These are phyloP conservation scores for Danaus plexippus DNA, from an alignment of 1,140 invertebrate species.

Conservation along the genomic window DNA sequence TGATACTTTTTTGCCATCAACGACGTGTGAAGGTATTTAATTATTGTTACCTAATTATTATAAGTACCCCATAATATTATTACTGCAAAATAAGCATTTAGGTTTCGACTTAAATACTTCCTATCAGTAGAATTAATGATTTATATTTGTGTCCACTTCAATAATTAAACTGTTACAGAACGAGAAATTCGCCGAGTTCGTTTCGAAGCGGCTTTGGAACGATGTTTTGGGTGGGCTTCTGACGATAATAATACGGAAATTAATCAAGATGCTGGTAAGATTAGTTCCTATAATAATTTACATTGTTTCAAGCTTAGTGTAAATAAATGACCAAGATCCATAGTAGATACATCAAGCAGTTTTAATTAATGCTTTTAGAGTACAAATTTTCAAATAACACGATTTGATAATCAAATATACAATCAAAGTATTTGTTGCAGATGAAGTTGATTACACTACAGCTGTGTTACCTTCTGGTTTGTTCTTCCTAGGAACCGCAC, in stretches of 20 bases:
- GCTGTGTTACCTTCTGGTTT: constrained; percentile 52
- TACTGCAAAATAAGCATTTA: no score
- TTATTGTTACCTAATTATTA: no score
- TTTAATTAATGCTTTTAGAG: no score
- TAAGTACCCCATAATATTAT: no score
- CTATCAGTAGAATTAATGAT: no score
- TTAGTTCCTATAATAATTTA: not conserved
- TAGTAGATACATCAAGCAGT: no score
- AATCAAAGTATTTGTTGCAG: constrained; percentile 28
- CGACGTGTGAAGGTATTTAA: constrained; percentile 78
- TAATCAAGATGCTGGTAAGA: constrained; percentile 25
- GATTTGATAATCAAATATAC: constrained; percentile 3
- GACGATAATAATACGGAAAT: constrained; percentile 27
- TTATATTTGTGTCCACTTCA: not conserved
- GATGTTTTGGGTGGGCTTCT: constrained; percentile 84
- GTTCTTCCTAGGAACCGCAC: constrained; percentile 57
- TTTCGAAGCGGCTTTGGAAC: constrained; percentile 89
- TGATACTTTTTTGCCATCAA: constrained; percentile 85
- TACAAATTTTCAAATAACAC: no score
- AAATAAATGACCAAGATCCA: no score
- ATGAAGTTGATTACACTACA: constrained; percentile 38
- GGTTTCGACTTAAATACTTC: no score
- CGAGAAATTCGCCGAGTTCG: constrained; percentile 83
- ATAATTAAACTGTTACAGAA: constrained; percentile 74
- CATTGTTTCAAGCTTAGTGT: no score